Conservation (phyloP, 1,140 invertebrate species). For the Euwallacea fornicatus region DNA sequence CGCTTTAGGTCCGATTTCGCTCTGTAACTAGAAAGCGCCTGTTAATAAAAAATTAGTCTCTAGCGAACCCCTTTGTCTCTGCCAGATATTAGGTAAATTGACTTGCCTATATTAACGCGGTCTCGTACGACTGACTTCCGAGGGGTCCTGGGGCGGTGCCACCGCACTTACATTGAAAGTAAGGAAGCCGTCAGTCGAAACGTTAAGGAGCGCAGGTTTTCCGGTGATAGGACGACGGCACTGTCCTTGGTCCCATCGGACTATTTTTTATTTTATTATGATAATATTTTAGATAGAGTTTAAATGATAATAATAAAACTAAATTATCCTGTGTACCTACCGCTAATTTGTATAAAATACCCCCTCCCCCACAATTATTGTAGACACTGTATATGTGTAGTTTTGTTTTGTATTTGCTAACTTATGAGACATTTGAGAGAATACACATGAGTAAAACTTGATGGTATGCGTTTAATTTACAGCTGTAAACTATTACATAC, state of each 20-base stretch:
- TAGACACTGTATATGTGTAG: constrained; percentile 55
- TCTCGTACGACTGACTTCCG: constrained; percentile 45
- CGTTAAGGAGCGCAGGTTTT: constrained; percentile 50
- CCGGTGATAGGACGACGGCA: constrained; percentile 19
- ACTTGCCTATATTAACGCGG: constrained; percentile 44
- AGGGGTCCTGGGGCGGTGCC: constrained; percentile 1
- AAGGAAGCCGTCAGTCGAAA: constrained; percentile 44
- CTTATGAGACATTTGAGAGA: constrained; percentile 48
- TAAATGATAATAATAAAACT: constrained; percentile 46
- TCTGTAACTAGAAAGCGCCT: constrained; percentile 47
- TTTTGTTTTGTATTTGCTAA: constrained; percentile 55
- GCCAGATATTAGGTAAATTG: constrained; percentile 40
- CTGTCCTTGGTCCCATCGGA: constrained; percentile 41
- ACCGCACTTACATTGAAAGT: background rate
- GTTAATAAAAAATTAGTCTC: constrained; percentile 38
- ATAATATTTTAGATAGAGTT: constrained; percentile 33
- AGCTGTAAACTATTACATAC: no score
- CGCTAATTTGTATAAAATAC: constrained; percentile 51
- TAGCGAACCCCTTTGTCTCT: background rate
- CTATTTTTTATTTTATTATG: constrained; percentile 29
- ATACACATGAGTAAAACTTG: constrained; percentile 44
- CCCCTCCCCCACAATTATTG: constrained; percentile 46
- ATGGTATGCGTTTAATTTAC: background rate
- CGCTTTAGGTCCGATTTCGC: constrained; percentile 15
- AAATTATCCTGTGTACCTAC: constrained; percentile 55